A percentile compares a stretch with the other conserved stretches of the same genome.
Conservation (phyloP, 2,797 vertebrate genomes). For the Steatocranus sp. region DNA sequence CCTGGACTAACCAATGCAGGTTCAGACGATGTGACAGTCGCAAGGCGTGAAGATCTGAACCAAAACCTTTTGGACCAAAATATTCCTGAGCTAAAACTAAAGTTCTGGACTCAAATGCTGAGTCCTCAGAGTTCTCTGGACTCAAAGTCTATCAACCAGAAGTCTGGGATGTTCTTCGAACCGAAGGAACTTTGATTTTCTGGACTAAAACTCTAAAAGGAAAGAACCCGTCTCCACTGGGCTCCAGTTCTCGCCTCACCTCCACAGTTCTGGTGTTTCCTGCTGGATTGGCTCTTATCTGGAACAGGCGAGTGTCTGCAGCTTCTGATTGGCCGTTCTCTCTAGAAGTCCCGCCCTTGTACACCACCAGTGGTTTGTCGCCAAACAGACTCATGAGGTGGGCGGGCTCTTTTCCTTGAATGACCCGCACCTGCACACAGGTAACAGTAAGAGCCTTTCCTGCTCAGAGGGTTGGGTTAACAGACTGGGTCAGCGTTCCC, state of each 20-base stretch:
- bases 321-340: constrained; percentile 36
- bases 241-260: constrained; percentile 30
- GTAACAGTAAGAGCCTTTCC: neutral
- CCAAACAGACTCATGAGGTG: constrained; percentile 71
- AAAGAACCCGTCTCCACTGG: neutral
- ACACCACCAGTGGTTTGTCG: constrained; percentile 59
- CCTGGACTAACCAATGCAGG: neutral
- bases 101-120: neutral
- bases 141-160: neutral
- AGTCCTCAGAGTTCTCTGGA: neutral
- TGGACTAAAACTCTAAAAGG: neutral
- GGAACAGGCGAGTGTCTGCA: constrained; percentile 58
- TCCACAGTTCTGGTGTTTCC: constrained; percentile 61
- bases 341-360: constrained; percentile 71
- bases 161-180: neutral
- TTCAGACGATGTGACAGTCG: neutral
- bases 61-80: neutral
- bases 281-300: constrained; percentile 55
- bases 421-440: constrained; percentile 59
- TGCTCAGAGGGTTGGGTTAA: neutral
- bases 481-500: neutral
- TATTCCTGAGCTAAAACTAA: neutral
- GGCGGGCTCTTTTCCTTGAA: constrained; percentile 69
- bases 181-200: neutral
- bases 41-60: neutral